A percentile compares a stretch with the other conserved stretches of the same genome.
phyloP scores from a whole-genome alignment of 2,888 invertebrate genomes.

The Metallyticus violacea region DNA sequence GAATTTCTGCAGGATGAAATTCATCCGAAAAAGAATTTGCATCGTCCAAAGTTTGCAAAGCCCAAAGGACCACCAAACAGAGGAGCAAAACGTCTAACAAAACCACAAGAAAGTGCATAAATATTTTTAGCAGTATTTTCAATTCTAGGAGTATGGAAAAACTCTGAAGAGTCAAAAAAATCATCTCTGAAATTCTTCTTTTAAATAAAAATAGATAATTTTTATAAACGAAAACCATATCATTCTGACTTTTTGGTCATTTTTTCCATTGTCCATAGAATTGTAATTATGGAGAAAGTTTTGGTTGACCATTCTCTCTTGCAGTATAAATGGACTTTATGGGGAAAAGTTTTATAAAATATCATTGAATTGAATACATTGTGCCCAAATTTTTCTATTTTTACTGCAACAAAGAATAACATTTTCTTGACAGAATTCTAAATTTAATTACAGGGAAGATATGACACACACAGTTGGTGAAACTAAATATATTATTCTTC shows the following conservation, averaged over 20 bases:
- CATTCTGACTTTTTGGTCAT: neutral
- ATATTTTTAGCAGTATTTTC: neutral
- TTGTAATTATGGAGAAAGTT: neutral
- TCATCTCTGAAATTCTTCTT: neutral
- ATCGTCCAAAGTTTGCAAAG: constrained; percentile 90
- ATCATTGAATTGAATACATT: neutral
- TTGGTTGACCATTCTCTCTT: neutral
- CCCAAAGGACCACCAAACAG: constrained; percentile 94
- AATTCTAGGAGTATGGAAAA: neutral
- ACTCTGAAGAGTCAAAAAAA: neutral
- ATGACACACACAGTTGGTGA: neutral
- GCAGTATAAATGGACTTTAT: neutral
- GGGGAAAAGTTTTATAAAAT: neutral
- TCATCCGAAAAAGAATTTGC: constrained; percentile 86
- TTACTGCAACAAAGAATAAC: neutral
- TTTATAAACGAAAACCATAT: neutral
- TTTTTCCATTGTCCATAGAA: neutral
- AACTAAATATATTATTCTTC: neutral
- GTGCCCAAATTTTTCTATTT: neutral
- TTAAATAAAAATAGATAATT: neutral
- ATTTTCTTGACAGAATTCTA: neutral
- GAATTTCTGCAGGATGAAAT: constrained; percentile 89
- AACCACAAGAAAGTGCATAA: constrained; percentile 43
- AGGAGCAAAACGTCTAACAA: constrained; percentile 83
- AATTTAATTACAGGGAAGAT: neutral